phyloP scores from a whole-genome alignment of 2,888 invertebrate species.

The Agrochola circellaris region DNA sequence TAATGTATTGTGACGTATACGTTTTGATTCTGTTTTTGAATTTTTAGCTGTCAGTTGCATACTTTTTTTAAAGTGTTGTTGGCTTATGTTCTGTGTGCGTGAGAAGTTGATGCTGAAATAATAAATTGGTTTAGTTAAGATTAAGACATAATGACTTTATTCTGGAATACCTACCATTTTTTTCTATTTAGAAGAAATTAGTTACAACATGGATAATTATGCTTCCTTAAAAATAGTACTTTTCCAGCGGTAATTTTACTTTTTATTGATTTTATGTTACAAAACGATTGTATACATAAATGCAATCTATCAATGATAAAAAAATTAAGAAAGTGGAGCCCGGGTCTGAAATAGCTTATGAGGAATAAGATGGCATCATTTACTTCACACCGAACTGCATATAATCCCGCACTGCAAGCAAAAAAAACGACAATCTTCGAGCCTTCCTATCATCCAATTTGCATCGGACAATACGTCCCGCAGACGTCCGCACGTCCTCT shows the following conservation, averaged over 20 bases:
- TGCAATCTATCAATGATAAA: background rate
- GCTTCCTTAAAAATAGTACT: background rate
- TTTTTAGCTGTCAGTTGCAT: constrained; percentile 63
- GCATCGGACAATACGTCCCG: constrained; percentile 56
- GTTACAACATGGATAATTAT: background rate
- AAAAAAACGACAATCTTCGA: constrained; percentile 51
- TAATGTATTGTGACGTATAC: constrained; percentile 62
- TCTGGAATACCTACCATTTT: background rate
- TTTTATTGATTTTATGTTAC: background rate
- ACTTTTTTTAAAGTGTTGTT: constrained; percentile 1
- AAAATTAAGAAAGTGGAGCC: background rate
- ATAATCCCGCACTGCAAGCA: constrained; percentile 13
- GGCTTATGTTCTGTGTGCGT: background rate
- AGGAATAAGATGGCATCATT: background rate
- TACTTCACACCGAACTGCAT: constrained; percentile 6
- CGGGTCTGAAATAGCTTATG: background rate
- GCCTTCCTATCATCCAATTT: constrained; percentile 52
- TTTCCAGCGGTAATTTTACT: background rate
- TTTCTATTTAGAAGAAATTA: background rate
- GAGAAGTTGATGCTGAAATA: background rate
- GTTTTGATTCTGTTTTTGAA: constrained; percentile 62
- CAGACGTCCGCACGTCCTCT: constrained; percentile 53
- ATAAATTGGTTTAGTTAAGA: background rate
- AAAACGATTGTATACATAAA: background rate
- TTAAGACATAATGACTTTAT: background rate